Evolutionary conservation across 1,140 invertebrate genomes (phyloP).

Genomic region (Nomia melanderi): DNA sequence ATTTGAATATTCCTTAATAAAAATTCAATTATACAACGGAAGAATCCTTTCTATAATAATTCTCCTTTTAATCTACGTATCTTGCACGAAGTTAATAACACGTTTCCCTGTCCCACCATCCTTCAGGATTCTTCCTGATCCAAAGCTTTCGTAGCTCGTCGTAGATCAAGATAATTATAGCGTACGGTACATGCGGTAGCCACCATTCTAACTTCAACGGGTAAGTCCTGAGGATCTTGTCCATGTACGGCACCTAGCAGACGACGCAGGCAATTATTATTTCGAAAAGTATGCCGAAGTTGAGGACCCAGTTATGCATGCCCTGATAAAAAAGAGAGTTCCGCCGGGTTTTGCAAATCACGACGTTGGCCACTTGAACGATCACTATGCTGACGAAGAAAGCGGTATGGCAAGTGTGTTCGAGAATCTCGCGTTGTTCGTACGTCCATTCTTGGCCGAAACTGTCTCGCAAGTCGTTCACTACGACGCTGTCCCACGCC

Average conservation of each 20-base stretch:
- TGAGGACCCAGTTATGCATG: constrained; percentile 88
- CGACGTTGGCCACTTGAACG: constrained; percentile 90
- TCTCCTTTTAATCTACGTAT: background rate
- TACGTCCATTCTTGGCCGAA: constrained; percentile 91
- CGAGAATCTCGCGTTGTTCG: constrained; percentile 86
- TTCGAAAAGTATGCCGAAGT: constrained; percentile 87
- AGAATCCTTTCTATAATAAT: background rate
- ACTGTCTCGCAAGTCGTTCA: constrained; percentile 88
- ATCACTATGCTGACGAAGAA: constrained; percentile 91
- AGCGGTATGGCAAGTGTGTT: constrained; percentile 89
- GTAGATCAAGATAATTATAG: constrained; percentile 87
- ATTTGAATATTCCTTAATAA: no score
- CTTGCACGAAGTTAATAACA: constrained; percentile 84
- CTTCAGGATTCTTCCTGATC: constrained; percentile 86
- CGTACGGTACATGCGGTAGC: constrained; percentile 88
- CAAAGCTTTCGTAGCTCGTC: constrained; percentile 89
- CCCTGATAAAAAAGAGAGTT: constrained; percentile 90
- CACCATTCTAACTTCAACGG: constrained; percentile 85
- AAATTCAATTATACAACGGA: no score
- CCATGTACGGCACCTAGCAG: constrained; percentile 87
- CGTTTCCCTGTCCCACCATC: constrained; percentile 90
- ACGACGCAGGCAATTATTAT: constrained; percentile 84
- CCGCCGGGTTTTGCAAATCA: constrained; percentile 91
- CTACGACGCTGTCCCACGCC: constrained; percentile 87
- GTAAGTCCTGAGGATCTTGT: constrained; percentile 83